These are phyloP conservation scores for Lissonota sp. DNA, from an alignment of 2,888 invertebrate genomes.

Conservation along the genomic window DNA sequence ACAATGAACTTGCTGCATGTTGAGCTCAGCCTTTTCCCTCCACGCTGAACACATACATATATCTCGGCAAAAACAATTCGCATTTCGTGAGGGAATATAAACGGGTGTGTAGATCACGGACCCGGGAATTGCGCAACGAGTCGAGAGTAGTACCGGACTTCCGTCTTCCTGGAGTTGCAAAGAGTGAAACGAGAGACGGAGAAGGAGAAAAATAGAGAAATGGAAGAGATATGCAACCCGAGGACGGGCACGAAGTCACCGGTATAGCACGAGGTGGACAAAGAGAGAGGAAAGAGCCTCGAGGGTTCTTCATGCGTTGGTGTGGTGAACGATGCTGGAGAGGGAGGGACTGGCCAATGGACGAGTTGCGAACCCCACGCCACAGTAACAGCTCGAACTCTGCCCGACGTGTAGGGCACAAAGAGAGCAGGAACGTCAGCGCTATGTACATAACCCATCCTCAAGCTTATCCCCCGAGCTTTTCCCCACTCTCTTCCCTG, in stretches of 20 bases:
- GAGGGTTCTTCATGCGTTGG: conserved; percentile 11
- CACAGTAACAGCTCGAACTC: conserved; percentile 34
- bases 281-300: background rate
- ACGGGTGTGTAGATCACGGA: conserved; percentile 26
- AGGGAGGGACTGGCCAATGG: conserved; percentile 38
- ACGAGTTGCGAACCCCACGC: conserved; percentile 40
- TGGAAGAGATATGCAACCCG: conserved; percentile 9
- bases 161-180: conserved; percentile 37
- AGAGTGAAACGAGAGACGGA: background rate
- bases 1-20: background rate
- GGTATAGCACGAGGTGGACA: background rate
- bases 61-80: conserved; percentile 23
- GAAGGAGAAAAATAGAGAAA: background rate
- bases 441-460: conserved; percentile 10
- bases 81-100: conserved; percentile 14
- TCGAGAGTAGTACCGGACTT: conserved; percentile 46
- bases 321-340: conserved; percentile 11
- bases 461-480: conserved; percentile 29
- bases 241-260: conserved; percentile 24
- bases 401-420: conserved; percentile 43
- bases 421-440: conserved; percentile 19
- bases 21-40: background rate
- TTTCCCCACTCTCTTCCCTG: conserved; percentile 30
- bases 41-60: background rate
- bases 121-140: conserved; percentile 42